These are phyloP conservation scores for Ramphastos sulfuratus DNA, from an alignment of 2,113 vertebrate genomes.

Conservation along the genomic window DNA sequence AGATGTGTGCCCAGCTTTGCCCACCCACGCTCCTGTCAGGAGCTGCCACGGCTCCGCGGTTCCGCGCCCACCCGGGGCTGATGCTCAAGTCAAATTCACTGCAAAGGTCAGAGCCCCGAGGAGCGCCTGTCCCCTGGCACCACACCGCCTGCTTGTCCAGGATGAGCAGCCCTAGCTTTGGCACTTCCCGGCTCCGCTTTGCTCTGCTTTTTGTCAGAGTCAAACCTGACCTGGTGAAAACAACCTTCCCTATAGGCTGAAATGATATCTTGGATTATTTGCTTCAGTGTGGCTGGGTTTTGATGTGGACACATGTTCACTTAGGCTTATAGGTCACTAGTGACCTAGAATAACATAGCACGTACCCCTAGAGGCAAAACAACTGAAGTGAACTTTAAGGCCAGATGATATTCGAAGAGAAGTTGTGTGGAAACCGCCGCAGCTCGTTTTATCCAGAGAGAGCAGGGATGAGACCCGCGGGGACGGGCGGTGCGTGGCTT, in stretches of 20 bases:
- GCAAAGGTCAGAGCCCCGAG: neutral
- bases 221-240: neutral
- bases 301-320: neutral
- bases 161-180: neutral
- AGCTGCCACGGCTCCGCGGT: neutral
- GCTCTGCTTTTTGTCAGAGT: neutral
- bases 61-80: neutral
- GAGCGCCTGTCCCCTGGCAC: neutral
- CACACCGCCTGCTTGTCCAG: fast-evolving
- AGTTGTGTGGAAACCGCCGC: neutral
- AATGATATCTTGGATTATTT: neutral
- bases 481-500: neutral
- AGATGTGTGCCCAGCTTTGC: neutral
- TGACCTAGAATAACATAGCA: neutral
- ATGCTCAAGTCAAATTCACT: fast-evolving
- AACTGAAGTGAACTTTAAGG: conserved; percentile 7
- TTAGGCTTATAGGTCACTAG: neutral
- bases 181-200: neutral
- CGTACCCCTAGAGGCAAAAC: conserved; percentile 18
- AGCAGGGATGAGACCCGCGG: neutral
- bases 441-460: neutral
- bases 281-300: neutral
- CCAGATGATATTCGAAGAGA: neutral
- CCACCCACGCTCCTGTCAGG: neutral
- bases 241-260: neutral